phyloP scores from a whole-genome alignment of 2,888 invertebrate genomes.

The Cosmia pyralina region DNA sequence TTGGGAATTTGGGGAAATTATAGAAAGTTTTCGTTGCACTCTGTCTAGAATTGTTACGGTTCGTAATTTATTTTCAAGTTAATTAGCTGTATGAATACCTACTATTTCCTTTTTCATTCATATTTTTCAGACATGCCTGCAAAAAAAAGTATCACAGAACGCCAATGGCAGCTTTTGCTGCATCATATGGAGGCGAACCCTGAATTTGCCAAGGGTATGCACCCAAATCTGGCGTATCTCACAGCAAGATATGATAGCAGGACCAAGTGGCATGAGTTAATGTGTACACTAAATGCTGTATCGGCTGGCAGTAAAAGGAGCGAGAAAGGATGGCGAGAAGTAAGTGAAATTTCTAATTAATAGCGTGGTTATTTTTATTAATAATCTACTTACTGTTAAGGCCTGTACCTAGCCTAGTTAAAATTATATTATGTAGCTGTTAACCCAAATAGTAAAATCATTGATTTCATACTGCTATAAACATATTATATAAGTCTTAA shows the following conservation, averaged over 20 bases:
- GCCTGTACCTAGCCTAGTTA: neutral
- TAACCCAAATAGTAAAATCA: neutral
- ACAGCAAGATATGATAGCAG: constrained; percentile 15
- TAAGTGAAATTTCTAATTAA: neutral
- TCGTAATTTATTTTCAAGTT: constrained; percentile 1
- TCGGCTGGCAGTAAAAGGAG: constrained; percentile 13
- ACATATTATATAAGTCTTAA: neutral
- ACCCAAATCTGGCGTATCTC: constrained; percentile 4
- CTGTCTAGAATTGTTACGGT: neutral
- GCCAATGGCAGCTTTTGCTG: constrained; percentile 29
- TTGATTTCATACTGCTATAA: neutral
- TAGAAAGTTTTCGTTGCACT: constrained; percentile 16
- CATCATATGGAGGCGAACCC: constrained; percentile 26
- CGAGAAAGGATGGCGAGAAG: constrained; percentile 17
- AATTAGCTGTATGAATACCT: neutral
- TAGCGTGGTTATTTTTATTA: constrained; percentile 13
- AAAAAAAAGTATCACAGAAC: constrained; percentile 17
- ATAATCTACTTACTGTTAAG: neutral
- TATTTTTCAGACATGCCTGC: constrained; percentile 27
- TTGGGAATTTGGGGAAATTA: neutral
- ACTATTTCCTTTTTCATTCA: constrained; percentile 20
- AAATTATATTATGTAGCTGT: neutral
- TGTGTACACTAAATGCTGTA: constrained; percentile 2
- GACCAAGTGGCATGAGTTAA: constrained; percentile 17
- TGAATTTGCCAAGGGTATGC: constrained; percentile 23